A percentile compares a stretch with the other conserved stretches of the same genome.
phyloP scores from a whole-genome alignment of 2,888 invertebrate genomes.

The Cosmia trapezina region DNA sequence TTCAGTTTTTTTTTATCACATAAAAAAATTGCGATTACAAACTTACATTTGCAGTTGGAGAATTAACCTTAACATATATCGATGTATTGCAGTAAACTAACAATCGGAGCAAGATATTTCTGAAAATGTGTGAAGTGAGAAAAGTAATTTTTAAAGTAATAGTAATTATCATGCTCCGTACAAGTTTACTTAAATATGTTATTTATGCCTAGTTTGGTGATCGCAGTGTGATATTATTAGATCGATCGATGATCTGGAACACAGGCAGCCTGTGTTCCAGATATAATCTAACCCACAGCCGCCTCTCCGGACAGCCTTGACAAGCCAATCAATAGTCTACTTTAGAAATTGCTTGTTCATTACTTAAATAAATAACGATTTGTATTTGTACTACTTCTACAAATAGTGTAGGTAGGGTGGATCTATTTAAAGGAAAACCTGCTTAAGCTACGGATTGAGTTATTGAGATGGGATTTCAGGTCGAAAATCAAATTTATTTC shows the following conservation, averaged over 20 bases:
- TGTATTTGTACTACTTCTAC: not conserved
- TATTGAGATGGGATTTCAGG: not conserved
- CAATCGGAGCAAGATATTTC: not conserved
- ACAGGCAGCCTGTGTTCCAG: slow-evolving; percentile 30
- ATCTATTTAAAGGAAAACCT: not conserved
- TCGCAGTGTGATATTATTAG: slow-evolving; percentile 39
- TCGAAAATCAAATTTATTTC: not conserved
- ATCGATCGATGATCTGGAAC: slow-evolving; percentile 27
- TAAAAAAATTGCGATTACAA: too few species aligned
- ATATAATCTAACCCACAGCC: slow-evolving; percentile 31
- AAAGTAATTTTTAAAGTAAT: not conserved
- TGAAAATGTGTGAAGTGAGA: not conserved
- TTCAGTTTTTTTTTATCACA: too few species aligned
- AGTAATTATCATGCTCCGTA: not conserved
- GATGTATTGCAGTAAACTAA: not conserved
- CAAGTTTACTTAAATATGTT: not conserved
- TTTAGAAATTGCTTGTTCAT: slow-evolving; percentile 29
- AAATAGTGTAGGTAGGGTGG: not conserved
- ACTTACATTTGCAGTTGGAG: too few species aligned
- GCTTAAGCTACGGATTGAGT: not conserved
- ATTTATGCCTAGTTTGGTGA: slow-evolving; percentile 7
- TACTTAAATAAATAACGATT: slow-evolving; percentile 6
- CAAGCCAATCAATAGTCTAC: slow-evolving; percentile 33
- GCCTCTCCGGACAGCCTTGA: slow-evolving; percentile 30
- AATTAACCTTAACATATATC: not conserved